Evolutionary conservation across 1,140 invertebrate species (phyloP).

Genomic region (Neodiprion lecontei): DNA sequence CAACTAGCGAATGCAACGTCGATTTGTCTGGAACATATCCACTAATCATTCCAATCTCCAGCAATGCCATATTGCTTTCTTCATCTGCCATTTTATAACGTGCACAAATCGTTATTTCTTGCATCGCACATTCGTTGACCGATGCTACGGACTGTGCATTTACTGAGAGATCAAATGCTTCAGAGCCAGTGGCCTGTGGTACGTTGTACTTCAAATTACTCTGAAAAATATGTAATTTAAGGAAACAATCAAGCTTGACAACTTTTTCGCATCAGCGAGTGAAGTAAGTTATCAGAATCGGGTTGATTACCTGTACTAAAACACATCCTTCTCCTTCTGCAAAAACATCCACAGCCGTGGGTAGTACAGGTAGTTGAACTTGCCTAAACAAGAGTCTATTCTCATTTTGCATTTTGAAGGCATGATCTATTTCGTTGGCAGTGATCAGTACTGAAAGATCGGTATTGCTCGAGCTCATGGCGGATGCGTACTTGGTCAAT

Average conservation of each 20-base stretch:
- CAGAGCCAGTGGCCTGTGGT: constrained; percentile 48
- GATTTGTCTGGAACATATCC: constrained; percentile 67
- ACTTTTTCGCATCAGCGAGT: neutral
- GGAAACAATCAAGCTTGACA: neutral
- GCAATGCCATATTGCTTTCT: constrained; percentile 69
- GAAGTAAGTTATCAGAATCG: constrained; percentile 9
- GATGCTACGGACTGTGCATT: constrained; percentile 41
- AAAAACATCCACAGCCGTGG: constrained; percentile 58
- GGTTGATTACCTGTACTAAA: constrained; percentile 60
- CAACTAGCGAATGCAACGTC: constrained; percentile 58
- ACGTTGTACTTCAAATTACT: constrained; percentile 65
- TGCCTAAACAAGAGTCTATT: constrained; percentile 58
- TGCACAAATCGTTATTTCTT: constrained; percentile 51
- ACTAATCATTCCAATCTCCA: constrained; percentile 71
- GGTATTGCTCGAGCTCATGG: constrained; percentile 46
- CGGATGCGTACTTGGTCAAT: constrained; percentile 65
- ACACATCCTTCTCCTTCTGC: constrained; percentile 68
- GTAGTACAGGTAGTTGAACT: constrained; percentile 55
- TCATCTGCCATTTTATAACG: constrained; percentile 58
- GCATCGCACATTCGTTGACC: constrained; percentile 52
- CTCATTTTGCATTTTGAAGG: constrained; percentile 53
- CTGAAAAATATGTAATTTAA: constrained; percentile 42
- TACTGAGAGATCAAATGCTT: constrained; percentile 56
- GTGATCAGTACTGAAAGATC: constrained; percentile 55
- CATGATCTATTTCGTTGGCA: constrained; percentile 46